Conservation (phyloP, 2,113 vertebrate genomes). For the Urocitellus parryii region DNA sequence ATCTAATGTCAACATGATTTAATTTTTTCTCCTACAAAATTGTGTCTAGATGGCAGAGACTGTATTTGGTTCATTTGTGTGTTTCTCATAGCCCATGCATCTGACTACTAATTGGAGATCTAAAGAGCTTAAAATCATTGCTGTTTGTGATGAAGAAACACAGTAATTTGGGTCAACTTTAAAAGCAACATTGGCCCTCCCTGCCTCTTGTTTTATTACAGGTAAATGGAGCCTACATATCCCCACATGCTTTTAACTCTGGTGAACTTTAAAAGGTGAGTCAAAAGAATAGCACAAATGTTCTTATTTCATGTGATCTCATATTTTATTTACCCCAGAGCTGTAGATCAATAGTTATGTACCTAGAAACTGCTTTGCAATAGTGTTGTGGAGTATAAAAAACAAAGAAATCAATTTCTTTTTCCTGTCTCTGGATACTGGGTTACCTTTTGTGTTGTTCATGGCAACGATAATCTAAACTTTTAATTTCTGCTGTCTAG, state of each 20-base stretch:
- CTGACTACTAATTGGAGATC: background rate
- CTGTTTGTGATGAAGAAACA: conserved; percentile 3
- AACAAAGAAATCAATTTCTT: conserved; percentile 52
- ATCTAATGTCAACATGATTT: background rate
- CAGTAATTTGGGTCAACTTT: background rate
- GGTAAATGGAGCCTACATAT: background rate
- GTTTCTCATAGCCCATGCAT: background rate
- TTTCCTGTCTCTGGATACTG: conserved; percentile 53
- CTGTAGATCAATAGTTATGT: conserved; percentile 57
- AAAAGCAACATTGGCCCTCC: background rate
- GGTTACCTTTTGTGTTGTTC: background rate
- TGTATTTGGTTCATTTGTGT: background rate
- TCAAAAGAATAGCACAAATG: conserved; percentile 18
- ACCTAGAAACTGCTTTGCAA: conserved; percentile 59
- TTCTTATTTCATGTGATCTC: conserved; percentile 33
- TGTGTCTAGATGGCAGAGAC: background rate
- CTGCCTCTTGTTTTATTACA: conserved; percentile 40
- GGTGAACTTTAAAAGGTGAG: conserved; percentile 54
- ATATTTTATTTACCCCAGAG: conserved; percentile 60
- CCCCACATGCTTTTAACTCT: background rate
- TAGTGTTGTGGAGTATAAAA: background rate
- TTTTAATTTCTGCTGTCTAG: conserved; percentile 43
- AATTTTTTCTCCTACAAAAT: background rate
- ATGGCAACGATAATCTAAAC: conserved; percentile 19
- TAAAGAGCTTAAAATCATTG: conserved; percentile 25